A percentile compares a stretch with the other conserved stretches of the same genome.
Evolutionary conservation across 2,888 invertebrate species (phyloP).

Genomic region (Drosophila emarginata): DNA sequence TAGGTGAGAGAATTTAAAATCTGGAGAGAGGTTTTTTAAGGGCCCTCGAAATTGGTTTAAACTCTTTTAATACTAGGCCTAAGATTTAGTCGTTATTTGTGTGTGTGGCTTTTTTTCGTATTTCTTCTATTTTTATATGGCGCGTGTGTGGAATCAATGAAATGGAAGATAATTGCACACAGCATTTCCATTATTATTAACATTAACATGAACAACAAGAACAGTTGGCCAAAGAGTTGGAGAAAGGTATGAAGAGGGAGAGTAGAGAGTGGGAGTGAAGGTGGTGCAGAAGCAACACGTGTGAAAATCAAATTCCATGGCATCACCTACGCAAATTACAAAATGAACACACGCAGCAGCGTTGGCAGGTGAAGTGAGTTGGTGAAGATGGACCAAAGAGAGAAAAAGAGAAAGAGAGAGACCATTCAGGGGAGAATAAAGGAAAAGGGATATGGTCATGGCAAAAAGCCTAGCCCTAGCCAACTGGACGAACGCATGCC

Average conservation of each 20-base stretch:
- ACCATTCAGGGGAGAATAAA: no score
- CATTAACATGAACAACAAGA: conserved; percentile 66
- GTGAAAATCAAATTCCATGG: conserved; percentile 81
- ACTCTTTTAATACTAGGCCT: conserved; percentile 25
- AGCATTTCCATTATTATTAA: conserved; percentile 74
- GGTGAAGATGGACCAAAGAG: conserved; percentile 6
- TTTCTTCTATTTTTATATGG: conserved; percentile 60
- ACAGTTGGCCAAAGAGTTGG: conserved; percentile 20
- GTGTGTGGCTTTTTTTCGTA: conserved; percentile 9
- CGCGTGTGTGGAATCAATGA: conserved; percentile 68
- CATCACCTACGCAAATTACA: conserved; percentile 77
- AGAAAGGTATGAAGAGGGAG: neutral
- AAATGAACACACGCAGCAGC: conserved; percentile 70
- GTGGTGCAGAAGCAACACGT: conserved; percentile 59
- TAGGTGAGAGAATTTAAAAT: conserved; percentile 12
- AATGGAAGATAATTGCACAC: conserved; percentile 71
- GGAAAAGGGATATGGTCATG: neutral
- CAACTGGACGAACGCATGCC: conserved; percentile 36
- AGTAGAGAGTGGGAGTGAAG: conserved; percentile 5
- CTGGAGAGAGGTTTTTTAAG: neutral
- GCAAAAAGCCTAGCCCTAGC: neutral
- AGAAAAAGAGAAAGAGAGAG: neutral
- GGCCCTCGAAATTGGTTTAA: neutral
- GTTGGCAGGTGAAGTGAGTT: conserved; percentile 23
- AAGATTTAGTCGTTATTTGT: neutral